Evolutionary conservation across 1,140 invertebrate genomes (phyloP).

Genomic region (Drosophila yakuba): DNA sequence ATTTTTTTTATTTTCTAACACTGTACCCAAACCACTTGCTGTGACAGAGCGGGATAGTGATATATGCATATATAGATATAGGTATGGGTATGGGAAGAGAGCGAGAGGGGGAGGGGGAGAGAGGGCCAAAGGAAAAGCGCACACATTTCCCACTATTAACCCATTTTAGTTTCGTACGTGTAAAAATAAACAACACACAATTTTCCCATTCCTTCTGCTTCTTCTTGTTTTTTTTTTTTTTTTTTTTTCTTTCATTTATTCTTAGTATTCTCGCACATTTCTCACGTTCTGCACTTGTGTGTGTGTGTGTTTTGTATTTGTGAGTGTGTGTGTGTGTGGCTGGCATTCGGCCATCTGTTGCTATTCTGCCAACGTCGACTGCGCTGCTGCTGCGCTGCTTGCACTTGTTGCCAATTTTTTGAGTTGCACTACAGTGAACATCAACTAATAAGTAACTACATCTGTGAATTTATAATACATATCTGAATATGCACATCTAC

Average conservation of each 20-base stretch:
- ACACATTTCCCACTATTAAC: constrained; percentile 76
- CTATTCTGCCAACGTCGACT: constrained; percentile 23
- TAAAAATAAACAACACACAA: constrained; percentile 71
- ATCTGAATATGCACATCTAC: no score
- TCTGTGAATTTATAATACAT: no score
- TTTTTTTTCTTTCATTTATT: neutral
- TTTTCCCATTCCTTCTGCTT: constrained; percentile 40
- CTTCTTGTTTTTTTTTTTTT: constrained; percentile 5
- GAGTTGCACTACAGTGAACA: neutral
- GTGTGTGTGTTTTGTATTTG: neutral
- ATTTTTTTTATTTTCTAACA: constrained; percentile 27
- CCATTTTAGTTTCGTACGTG: constrained; percentile 67
- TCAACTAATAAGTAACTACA: no score
- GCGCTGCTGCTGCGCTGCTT: constrained; percentile 5
- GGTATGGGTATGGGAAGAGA: no score
- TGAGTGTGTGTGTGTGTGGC: constrained; percentile 5
- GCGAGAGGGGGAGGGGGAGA: neutral
- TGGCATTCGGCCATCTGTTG: constrained; percentile 50
- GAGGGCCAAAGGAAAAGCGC: constrained; percentile 25
- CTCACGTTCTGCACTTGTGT: neutral
- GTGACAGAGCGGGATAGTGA: neutral
- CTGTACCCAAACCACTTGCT: constrained; percentile 38
- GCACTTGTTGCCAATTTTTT: constrained; percentile 32
- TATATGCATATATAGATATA: no score
- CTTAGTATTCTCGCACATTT: constrained; percentile 23